Percentiles rank a stretch among this genome's conserved stretches.
phyloP scores from a whole-genome alignment of 2,797 vertebrate genomes.

The Tangara arthus region DNA sequence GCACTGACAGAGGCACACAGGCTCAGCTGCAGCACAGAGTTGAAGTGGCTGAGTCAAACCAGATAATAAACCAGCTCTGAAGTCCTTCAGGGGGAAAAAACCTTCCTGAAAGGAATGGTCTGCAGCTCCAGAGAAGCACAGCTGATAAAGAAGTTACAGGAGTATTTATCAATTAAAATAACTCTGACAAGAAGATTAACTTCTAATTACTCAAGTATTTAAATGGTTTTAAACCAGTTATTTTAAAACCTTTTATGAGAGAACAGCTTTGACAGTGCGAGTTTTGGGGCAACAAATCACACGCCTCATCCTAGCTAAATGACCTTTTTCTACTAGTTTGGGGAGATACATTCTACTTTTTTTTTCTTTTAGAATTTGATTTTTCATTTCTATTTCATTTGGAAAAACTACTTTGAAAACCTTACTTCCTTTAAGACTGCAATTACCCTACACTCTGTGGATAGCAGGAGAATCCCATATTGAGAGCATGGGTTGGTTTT shows the following conservation, averaged over 20 bases:
- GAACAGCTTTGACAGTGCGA: neutral
- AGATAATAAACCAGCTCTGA: neutral
- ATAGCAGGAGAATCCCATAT: neutral
- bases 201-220: neutral
- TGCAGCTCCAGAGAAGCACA: neutral
- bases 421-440: neutral
- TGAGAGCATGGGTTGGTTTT: neutral
- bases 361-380: neutral
- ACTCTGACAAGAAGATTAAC: neutral
- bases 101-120: neutral
- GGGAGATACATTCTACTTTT: neutral
- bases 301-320: neutral
- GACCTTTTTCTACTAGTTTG: neutral
- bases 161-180: neutral
- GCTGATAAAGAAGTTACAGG: neutral
- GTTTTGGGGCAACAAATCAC: neutral
- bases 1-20: neutral
- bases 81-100: neutral
- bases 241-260: neutral
- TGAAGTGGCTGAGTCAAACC: neutral
- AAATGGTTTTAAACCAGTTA: neutral
- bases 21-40: neutral
- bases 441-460: neutral
- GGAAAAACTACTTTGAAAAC: neutral
- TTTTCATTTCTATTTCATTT: neutral